Evolutionary conservation across 2,797 vertebrate genomes (phyloP), one percentile per base, ranked within the genome.

Genomic region (Cephalopachus bancanus): DNA sequence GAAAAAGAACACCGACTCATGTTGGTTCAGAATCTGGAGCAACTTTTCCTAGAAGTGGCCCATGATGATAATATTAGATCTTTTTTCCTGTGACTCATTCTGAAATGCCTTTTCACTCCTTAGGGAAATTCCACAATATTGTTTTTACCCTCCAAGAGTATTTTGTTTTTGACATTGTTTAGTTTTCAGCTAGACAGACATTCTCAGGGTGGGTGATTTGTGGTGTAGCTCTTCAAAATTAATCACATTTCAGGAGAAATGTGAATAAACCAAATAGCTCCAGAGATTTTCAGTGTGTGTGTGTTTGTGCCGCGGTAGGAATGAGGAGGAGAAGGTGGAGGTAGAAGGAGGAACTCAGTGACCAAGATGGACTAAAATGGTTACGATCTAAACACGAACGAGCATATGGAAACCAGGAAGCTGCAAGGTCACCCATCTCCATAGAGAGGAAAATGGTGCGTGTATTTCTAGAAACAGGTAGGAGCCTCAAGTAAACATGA

Each of bases 61-160:
- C 24, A 1, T 80, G 24, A 84, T 86, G 86, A 95, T 90, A 93
- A 89, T 83, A 80, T 75, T 95, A 92, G 59, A 55, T 92, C 76
- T 51, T 92, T 96, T 96, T 93, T 93, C 94, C 94, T 72, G 59
- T 97, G 96, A 96, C 57, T 95, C 96, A 97, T 84, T 96, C 74
- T 95, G 90, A 95, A 96, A 93, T 80, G 71, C 83, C 24, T 72
- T 79, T 96, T 90, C 62, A 88, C 11, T 93, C 72, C 30, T 89
- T 96, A 74, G 83, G 96, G 93, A 97, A 97, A 96, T 96, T 95
- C 93, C 90, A 93, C 74, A 95, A 28, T 69, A 83, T 96, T 93
- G 80, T 95, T 94, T 94, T 97, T 64, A 69, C 92, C 49, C 93
- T 97, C 93, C 89, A 94, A 60, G 37, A 69, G 26, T 94, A 81